Conservation (phyloP, 2,888 invertebrate species). For the Philopedon plagiatum region DNA sequence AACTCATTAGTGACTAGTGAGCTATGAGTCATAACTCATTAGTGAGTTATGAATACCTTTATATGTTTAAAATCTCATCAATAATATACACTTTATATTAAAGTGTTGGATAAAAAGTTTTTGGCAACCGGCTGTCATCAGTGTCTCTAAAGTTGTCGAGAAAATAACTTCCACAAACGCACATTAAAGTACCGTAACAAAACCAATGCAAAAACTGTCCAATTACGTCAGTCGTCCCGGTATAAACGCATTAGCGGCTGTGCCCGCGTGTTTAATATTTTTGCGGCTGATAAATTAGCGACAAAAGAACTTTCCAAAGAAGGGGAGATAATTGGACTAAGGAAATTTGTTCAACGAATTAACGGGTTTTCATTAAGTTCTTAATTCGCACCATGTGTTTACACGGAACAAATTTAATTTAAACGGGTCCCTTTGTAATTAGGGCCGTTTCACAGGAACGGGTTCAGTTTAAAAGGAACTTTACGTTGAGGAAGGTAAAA, state of each 20-base stretch:
- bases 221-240: background rate
- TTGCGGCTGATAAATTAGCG: conserved; percentile 10
- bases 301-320: conserved; percentile 15
- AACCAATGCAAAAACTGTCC: background rate
- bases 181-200: background rate
- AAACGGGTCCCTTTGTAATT: conserved; percentile 2
- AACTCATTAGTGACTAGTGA: too few relatives aligned
- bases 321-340: conserved; percentile 22
- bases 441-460: too few relatives aligned
- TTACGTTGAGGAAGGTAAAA: too few relatives aligned
- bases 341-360: conserved; percentile 20
- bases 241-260: background rate
- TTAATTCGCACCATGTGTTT: conserved; percentile 15
- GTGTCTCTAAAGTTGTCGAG: too few relatives aligned
- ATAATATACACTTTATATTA: too few relatives aligned
- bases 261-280: conserved; percentile 6
- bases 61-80: too few relatives aligned
- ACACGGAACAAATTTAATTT: conserved; percentile 5
- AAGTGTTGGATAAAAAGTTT: too few relatives aligned
- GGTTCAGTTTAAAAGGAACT: too few relatives aligned
- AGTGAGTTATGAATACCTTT: too few relatives aligned
- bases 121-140: too few relatives aligned
- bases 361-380: conserved; percentile 23
- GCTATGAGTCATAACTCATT: too few relatives aligned
- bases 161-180: too few relatives aligned